phyloP scores from a whole-genome alignment of 2,888 invertebrate species.

The Himalopsyche japonica region DNA sequence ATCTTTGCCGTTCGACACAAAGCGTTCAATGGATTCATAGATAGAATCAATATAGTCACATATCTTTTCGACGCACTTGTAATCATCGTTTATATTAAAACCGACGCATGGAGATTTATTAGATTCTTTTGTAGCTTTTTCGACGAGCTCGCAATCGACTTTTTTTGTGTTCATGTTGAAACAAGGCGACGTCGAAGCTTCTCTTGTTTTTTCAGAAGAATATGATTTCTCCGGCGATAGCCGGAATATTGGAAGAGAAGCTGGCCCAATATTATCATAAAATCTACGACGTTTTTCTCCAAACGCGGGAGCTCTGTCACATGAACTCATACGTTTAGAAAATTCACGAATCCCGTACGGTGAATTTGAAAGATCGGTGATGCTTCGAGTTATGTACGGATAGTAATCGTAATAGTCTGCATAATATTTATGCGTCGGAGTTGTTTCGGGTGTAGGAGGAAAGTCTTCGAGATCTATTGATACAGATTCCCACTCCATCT shows the following conservation, averaged over 20 bases:
- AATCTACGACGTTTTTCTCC: not conserved
- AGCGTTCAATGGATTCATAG: conserved; percentile 7
- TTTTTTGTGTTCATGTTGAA: not conserved
- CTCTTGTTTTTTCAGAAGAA: not conserved
- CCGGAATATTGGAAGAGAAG: not conserved
- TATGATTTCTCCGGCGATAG: not conserved
- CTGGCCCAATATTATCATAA: not conserved
- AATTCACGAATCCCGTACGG: conserved; percentile 25
- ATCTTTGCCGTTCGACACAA: not conserved
- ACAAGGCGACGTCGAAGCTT: not conserved
- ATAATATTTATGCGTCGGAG: not conserved
- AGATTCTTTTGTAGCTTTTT: not conserved
- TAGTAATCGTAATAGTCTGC: not conserved
- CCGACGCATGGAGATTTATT: not conserved
- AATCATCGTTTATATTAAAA: not conserved
- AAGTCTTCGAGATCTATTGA: conserved; percentile 30
- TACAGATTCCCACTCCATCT: conserved; percentile 51
- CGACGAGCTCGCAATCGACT: not conserved
- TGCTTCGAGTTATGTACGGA: not conserved
- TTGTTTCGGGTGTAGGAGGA: not conserved
- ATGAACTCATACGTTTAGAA: not conserved
- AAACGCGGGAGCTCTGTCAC: not conserved
- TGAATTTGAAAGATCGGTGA: conserved; percentile 10
- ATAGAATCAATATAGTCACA: conserved; percentile 16
- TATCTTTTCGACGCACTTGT: conserved; percentile 6